These are phyloP conservation scores for Pelecanus crispus DNA, from an alignment of 2,113 vertebrate species.

Conservation along the genomic window DNA sequence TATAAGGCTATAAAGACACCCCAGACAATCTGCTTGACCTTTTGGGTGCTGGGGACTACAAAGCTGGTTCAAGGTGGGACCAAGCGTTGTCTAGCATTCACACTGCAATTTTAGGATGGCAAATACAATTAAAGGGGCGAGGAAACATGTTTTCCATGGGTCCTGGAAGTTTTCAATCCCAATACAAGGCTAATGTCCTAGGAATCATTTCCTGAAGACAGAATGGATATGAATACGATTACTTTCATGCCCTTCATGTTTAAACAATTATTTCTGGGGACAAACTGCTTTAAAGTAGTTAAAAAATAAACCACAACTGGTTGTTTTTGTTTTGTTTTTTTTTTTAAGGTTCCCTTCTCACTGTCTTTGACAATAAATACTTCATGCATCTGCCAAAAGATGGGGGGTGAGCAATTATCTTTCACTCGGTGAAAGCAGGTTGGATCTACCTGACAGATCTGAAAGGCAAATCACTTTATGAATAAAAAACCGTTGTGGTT, in stretches of 20 bases:
- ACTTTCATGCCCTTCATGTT: not conserved
- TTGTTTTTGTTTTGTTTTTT: not conserved
- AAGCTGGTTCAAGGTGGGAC: not conserved
- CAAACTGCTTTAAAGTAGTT: not conserved
- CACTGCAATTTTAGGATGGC: not conserved
- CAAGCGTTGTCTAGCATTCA: not conserved
- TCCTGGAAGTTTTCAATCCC: not conserved
- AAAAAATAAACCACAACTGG: not conserved
- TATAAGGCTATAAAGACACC: not conserved
- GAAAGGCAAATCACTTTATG: not conserved
- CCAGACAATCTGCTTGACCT: not conserved
- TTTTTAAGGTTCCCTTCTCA: not conserved
- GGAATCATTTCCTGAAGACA: not conserved
- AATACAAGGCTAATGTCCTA: not conserved
- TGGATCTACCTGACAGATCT: not conserved
- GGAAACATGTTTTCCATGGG: not conserved
- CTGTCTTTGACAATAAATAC: not conserved
- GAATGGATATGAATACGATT: not conserved
- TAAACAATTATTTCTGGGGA: not conserved
- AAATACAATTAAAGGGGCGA: not conserved
- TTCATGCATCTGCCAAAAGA: not conserved
- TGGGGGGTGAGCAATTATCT: not conserved
- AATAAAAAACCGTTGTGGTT: slow-evolving; percentile 1
- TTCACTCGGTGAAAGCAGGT: not conserved
- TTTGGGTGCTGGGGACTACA: not conserved